Percentiles rank a stretch among this genome's conserved stretches.
These are phyloP conservation scores for Dissostichus mawsoni DNA, from an alignment of 2,113 vertebrate species.

Conservation along the genomic window DNA sequence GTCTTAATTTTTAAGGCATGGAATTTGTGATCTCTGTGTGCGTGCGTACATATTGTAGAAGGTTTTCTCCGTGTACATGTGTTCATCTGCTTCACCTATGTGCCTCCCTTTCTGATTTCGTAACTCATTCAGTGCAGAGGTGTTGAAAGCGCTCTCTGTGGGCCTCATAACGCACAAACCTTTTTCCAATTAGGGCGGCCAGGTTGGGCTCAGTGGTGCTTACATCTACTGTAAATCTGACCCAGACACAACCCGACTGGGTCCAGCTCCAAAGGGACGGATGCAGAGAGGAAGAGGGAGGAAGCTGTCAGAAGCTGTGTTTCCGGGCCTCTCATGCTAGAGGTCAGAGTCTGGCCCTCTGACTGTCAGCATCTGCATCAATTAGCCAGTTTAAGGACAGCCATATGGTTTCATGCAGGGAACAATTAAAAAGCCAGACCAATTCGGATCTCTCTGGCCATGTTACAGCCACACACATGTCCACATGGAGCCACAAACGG, in stretches of 20 bases:
- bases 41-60: constrained; percentile 13
- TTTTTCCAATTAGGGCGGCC: constrained; percentile 66
- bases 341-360: constrained; percentile 40
- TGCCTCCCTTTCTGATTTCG: constrained; percentile 42
- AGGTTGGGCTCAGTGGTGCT: constrained; percentile 47
- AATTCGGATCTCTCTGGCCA: constrained; percentile 28
- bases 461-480: constrained; percentile 26
- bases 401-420: constrained; percentile 41
- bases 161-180: constrained; percentile 62
- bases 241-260: constrained; percentile 59
- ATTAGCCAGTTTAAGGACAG: constrained; percentile 28
- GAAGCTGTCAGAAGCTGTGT: constrained; percentile 56
- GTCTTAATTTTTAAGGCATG: constrained; percentile 36
- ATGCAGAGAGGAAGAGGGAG: constrained; percentile 40
- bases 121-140: constrained; percentile 48
- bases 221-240: constrained; percentile 66
- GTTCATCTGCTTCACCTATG: constrained; percentile 61
- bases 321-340: constrained; percentile 50
- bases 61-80: constrained; percentile 39
- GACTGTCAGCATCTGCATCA: constrained; percentile 54
- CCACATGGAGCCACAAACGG: constrained; percentile 1
- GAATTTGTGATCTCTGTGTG: constrained; percentile 29
- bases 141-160: constrained; percentile 68
- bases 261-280: constrained; percentile 46
- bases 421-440: constrained; percentile 13